Evolutionary conservation across 92 coral and sea anemone genomes (phyloP), one percentile per base, ranked within the genome.

Genomic region (Chrysogorgia sp.): DNA sequence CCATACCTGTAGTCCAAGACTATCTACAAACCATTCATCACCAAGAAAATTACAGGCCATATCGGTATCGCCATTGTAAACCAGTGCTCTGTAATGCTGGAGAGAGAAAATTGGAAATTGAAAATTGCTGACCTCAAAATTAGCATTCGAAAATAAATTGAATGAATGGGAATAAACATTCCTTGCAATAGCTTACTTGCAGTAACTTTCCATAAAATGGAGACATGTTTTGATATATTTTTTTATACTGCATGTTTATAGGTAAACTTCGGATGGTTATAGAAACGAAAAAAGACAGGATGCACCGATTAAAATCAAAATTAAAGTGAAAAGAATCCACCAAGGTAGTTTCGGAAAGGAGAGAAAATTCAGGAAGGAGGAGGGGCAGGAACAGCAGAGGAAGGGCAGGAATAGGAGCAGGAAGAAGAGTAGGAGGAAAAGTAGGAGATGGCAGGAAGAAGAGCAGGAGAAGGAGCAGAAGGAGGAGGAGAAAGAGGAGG

Each of bases 1-100:
- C 12, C 56, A 34, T 47, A 68, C 76, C 45, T 24, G 13, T 10
- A 69, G 55, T 28, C 60, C 60, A 15, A 69, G 76, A 37, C 40
- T 45, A 12, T 69, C 76, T 19, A 69, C 76, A 49, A 69, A 68
- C 58, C 29, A 19, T 48, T 69, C 40, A 26, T 69, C 76, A 13
- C 76, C 76, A 47, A 68, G 75, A 13, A 69, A 69, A 24, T 69
- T 69, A 29, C 76, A 69, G 48, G 40, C 60, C 76, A 47, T 69
- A 47, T 69, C 76, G 3, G 76, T 69, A 17, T 69, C 76, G 21
- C 76, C 76, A 48, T 69, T 69, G 31, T 69, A 69, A 4, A 69
- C 76, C 76, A 69, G 45, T 30, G 59, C 76, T 69, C 76, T 55
- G 55, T 69, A 69, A 30, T 69, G 76, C 76, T 69, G 12, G 0